Conservation (phyloP, 1,140 invertebrate genomes). For the Euwallacea fornicatus region DNA sequence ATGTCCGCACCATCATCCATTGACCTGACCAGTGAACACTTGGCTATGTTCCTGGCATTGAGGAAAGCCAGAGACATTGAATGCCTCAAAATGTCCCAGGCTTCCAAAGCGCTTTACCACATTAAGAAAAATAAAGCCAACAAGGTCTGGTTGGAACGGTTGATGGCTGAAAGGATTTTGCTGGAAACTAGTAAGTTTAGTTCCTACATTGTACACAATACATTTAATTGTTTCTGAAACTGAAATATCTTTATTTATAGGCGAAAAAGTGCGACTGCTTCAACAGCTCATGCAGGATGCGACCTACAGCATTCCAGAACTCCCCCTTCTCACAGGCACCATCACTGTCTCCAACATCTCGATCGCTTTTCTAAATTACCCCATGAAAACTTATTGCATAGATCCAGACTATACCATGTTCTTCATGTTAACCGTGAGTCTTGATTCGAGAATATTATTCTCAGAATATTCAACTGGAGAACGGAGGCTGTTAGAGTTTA, state of each 20-base stretch:
- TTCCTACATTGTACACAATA: neutral
- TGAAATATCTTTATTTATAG: conserved; percentile 14
- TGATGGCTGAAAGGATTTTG: conserved; percentile 34
- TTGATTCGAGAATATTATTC: conserved; percentile 17
- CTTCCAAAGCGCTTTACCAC: conserved; percentile 25
- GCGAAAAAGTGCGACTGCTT: conserved; percentile 24
- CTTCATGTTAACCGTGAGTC: conserved; percentile 23
- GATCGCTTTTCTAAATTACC: conserved; percentile 15
- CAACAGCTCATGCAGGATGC: conserved; percentile 24
- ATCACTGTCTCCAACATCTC: conserved; percentile 22
- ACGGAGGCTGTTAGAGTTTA: conserved; percentile 12
- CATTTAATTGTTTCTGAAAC: neutral
- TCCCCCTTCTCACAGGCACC: neutral
- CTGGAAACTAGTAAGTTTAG: conserved; percentile 34
- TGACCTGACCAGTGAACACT: no score
- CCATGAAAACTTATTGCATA: neutral
- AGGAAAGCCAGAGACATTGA: conserved; percentile 30
- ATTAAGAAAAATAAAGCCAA: conserved; percentile 20
- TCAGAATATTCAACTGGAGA: conserved; percentile 17
- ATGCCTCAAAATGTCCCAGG: conserved; percentile 34
- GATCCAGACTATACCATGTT: conserved; percentile 14
- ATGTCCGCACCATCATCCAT: no score
- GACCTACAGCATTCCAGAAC: conserved; percentile 6
- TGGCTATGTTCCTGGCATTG: neutral
- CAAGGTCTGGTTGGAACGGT: conserved; percentile 20